A percentile compares a stretch with the other conserved stretches of the same genome.
These are phyloP conservation scores for Xanthorhoe designata DNA, from an alignment of 2,888 invertebrate species.

Conservation along the genomic window DNA sequence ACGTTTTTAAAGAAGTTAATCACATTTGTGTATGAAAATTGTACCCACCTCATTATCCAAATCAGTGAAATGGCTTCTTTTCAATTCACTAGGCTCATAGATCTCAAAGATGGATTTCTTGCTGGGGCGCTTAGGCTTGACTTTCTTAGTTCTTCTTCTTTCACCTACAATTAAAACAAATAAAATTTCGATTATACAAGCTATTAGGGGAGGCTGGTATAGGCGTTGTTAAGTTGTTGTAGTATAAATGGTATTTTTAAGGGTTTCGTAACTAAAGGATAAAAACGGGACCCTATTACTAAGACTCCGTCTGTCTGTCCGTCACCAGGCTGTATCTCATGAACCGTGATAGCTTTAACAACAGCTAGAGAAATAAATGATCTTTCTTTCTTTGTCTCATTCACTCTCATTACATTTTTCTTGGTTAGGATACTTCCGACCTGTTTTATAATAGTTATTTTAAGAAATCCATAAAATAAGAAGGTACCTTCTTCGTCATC, in stretches of 20 bases:
- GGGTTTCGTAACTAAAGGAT: too few relatives aligned
- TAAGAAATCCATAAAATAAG: not conserved
- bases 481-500: constrained; percentile 88
- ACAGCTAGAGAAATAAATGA: too few relatives aligned
- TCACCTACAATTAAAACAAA: constrained; percentile 60
- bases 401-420: not conserved
- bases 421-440: too few relatives aligned
- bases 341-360: too few relatives aligned
- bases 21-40: not conserved
- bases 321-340: too few relatives aligned
- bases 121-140: constrained; percentile 90
- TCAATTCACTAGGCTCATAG: constrained; percentile 98
- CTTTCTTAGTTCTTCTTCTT: constrained; percentile 90
- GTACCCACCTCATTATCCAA: constrained; percentile 91
- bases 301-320: too few relatives aligned
- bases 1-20: too few relatives aligned
- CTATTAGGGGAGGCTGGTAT: too few relatives aligned
- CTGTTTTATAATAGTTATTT: constrained; percentile 19
- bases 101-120: constrained; percentile 96
- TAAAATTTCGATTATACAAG: not conserved
- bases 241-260: too few relatives aligned
- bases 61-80: constrained; percentile 98
- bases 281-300: too few relatives aligned
- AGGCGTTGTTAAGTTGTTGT: too few relatives aligned
- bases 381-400: not conserved